These are phyloP conservation scores for Rhorus exstirpatorius DNA, from an alignment of 2,888 invertebrate genomes.

Conservation along the genomic window DNA sequence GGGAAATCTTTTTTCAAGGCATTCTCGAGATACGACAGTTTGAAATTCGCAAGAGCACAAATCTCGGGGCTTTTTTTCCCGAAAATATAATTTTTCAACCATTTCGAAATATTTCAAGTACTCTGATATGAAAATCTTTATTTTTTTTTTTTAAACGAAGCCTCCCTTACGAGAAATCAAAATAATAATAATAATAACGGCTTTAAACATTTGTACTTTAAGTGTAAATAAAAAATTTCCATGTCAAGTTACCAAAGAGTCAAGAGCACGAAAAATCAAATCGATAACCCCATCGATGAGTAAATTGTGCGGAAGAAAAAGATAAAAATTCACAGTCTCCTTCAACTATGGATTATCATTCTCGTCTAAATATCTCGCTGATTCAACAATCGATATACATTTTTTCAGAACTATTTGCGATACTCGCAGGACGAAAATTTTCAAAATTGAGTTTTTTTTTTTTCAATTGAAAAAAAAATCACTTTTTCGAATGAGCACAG, in stretches of 20 bases:
- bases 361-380: not conserved
- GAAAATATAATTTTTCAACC: too few relatives aligned
- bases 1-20: too few relatives aligned
- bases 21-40: too few relatives aligned
- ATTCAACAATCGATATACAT: conserved; percentile 1
- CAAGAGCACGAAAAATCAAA: conserved; percentile 32
- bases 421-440: not conserved
- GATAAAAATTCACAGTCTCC: conserved; percentile 1
- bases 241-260: conserved; percentile 7
- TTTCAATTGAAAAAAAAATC: not conserved
- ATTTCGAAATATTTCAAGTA: not conserved
- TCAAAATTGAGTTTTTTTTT: not conserved
- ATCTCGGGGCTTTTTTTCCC: too few relatives aligned
- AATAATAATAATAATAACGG: not conserved
- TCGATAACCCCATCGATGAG: conserved; percentile 28
- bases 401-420: not conserved
- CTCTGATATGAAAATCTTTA: conserved; percentile 8
- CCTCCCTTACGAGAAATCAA: not conserved
- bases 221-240: not conserved
- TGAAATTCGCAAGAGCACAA: too few relatives aligned
- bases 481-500: not conserved
- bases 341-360: conserved; percentile 2
- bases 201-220: too few relatives aligned
- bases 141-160: not conserved
- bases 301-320: not conserved